These are phyloP conservation scores for Agrotis segetum DNA, from an alignment of 2,888 invertebrate species.

Conservation along the genomic window DNA sequence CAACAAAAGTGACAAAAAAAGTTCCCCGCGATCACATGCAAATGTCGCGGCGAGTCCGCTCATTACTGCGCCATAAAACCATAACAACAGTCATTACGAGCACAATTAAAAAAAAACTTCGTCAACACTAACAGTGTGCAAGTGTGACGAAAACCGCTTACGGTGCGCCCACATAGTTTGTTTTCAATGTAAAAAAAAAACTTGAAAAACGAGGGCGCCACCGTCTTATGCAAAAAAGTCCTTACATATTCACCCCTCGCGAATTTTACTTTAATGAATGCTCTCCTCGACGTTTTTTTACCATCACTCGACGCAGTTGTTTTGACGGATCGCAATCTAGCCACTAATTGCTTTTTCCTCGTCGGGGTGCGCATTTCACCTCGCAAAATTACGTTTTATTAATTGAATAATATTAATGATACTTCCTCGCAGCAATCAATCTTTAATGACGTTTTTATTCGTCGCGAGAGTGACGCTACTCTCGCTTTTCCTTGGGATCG, in stretches of 20 bases:
- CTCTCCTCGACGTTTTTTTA: slow-evolving; percentile 86
- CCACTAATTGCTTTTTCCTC: slow-evolving; percentile 91
- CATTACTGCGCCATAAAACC: slow-evolving; percentile 88
- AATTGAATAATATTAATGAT: slow-evolving; percentile 91
- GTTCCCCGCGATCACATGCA: slow-evolving; percentile 87
- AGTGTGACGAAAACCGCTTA: slow-evolving; percentile 90
- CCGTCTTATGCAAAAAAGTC: slow-evolving; percentile 90
- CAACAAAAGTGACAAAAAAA: slow-evolving; percentile 87
- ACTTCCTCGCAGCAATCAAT: slow-evolving; percentile 89
- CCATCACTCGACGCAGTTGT: slow-evolving; percentile 88
- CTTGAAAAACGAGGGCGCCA: slow-evolving; percentile 86
- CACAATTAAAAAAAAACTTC: slow-evolving; percentile 89
- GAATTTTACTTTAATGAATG: slow-evolving; percentile 90
- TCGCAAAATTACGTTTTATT: slow-evolving; percentile 90
- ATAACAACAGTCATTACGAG: slow-evolving; percentile 89
- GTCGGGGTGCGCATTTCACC: slow-evolving; percentile 87
- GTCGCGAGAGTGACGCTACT: slow-evolving; percentile 84
- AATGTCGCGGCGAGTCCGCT: slow-evolving; percentile 86
- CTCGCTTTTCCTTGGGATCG: slow-evolving; percentile 76
- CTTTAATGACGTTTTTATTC: slow-evolving; percentile 90
- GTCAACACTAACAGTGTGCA: slow-evolving; percentile 83
- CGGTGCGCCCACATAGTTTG: slow-evolving; percentile 89
- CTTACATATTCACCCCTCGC: slow-evolving; percentile 91
- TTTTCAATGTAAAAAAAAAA: slow-evolving; percentile 84
- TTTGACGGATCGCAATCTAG: slow-evolving; percentile 91